Conservation (phyloP, 2,113 vertebrate genomes). For the Hypanus sabinus region DNA sequence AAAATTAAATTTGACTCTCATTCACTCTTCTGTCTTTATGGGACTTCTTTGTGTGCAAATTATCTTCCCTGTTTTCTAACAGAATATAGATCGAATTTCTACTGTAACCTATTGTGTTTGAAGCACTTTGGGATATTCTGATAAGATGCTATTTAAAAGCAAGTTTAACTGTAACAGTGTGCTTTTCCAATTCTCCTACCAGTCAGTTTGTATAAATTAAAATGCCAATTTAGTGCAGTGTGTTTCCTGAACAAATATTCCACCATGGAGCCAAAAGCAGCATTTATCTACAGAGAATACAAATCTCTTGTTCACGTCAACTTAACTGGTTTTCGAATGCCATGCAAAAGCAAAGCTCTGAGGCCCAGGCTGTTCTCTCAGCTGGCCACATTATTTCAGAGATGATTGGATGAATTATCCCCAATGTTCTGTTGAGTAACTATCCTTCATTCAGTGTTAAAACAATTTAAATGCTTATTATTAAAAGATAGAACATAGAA, state of each 20-base stretch:
- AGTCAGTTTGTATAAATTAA: neutral
- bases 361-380: neutral
- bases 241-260: neutral
- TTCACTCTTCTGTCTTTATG: neutral
- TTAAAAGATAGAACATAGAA: too few species aligned
- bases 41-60: neutral
- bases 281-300: neutral
- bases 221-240: neutral
- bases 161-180: neutral
- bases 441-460: too few species aligned
- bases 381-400: too few species aligned
- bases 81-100: neutral
- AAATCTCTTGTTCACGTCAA: neutral
- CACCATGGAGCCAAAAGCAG: neutral
- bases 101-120: neutral
- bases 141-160: neutral
- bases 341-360: too few species aligned
- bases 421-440: too few species aligned
- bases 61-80: neutral
- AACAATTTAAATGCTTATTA: too few species aligned
- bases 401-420: too few species aligned
- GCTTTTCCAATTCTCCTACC: neutral
- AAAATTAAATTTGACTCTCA: neutral
- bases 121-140: neutral
- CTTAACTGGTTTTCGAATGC: too few species aligned